Conservation (phyloP, 2,888 invertebrate genomes). For the Leptodirus hochenwartii region DNA sequence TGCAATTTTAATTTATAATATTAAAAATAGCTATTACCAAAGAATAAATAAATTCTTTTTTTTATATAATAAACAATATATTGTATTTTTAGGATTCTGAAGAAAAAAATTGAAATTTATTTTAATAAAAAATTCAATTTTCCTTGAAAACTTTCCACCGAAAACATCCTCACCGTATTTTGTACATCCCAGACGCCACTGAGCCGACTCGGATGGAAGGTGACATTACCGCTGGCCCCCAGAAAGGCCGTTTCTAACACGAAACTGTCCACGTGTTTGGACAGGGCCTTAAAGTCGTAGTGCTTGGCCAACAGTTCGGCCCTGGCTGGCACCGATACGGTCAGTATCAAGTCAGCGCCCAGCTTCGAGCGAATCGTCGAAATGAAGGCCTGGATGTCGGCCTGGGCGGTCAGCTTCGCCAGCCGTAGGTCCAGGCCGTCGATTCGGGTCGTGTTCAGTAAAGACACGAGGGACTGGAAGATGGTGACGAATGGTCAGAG, state of each 20-base stretch:
- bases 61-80: too few species aligned
- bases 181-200: conserved; percentile 62
- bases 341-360: conserved; percentile 33
- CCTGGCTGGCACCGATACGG: conserved; percentile 42
- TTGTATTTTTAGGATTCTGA: too few species aligned
- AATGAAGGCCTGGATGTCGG: conserved; percentile 30
- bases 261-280: conserved; percentile 47
- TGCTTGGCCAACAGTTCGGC: conserved; percentile 50
- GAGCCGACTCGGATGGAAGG: conserved; percentile 55
- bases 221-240: conserved; percentile 43
- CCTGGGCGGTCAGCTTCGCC: conserved; percentile 21
- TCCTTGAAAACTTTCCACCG: too few species aligned
- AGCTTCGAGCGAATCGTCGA: conserved; percentile 30
- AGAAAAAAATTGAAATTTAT: too few species aligned
- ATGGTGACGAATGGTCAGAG: too few species aligned
- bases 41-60: too few species aligned
- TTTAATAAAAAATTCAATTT: too few species aligned
- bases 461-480: conserved; percentile 29
- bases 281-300: conserved; percentile 44
- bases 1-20: too few species aligned
- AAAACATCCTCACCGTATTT: conserved; percentile 45
- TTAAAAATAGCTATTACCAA: too few species aligned
- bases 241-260: conserved; percentile 49
- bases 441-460: conserved; percentile 21
- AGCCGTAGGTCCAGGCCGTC: conserved; percentile 24